Conservation (phyloP, 1,140 invertebrate species). For the Penaeus vannamei region DNA sequence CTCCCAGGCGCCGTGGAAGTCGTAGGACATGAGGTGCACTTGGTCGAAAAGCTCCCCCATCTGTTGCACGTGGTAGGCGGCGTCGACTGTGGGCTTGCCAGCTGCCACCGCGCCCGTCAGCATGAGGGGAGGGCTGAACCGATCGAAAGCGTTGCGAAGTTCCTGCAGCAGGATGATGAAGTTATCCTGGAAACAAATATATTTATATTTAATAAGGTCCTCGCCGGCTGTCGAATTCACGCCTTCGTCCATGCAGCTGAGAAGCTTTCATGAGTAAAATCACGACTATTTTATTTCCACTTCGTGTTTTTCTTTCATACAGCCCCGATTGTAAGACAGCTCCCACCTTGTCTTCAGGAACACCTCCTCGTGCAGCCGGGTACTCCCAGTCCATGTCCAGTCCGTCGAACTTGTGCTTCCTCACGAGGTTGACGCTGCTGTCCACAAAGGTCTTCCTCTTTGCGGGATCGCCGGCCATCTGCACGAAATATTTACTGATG, state of each 20-base stretch:
- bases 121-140: conserved; percentile 71
- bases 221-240: too few relatives aligned
- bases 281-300: too few relatives aligned
- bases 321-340: neutral
- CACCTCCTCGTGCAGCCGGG: conserved; percentile 81
- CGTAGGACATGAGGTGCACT: conserved; percentile 82
- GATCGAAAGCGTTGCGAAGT: conserved; percentile 75
- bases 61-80: conserved; percentile 77
- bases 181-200: conserved; percentile 63
- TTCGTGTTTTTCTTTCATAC: too few relatives aligned
- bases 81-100: conserved; percentile 73
- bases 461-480: conserved; percentile 77
- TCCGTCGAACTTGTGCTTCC: conserved; percentile 85
- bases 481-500: neutral
- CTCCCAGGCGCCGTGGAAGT: conserved; percentile 77
- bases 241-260: too few relatives aligned
- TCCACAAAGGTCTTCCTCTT: conserved; percentile 67
- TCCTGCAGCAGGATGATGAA: conserved; percentile 74
- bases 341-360: conserved; percentile 78
- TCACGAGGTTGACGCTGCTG: conserved; percentile 64
- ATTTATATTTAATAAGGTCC: too few relatives aligned
- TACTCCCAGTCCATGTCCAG: conserved; percentile 87
- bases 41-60: conserved; percentile 76
- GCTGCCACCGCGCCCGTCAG: conserved; percentile 79
- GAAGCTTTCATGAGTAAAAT: too few relatives aligned